Evolutionary conservation across 2,797 vertebrate species (phyloP).

Genomic region (Trachurus trachurus): DNA sequence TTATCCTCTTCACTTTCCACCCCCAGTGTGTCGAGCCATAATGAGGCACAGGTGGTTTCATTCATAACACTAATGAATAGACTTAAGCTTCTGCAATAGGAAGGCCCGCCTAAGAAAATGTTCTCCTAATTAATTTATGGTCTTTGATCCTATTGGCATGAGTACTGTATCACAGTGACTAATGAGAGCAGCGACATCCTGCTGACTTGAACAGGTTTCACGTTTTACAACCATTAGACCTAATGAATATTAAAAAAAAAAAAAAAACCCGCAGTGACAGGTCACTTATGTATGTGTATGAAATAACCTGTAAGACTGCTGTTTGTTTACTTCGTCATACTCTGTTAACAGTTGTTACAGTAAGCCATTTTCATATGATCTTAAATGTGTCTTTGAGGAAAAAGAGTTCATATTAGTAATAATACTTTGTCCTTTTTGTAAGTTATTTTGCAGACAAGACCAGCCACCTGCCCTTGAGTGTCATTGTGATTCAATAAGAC

Average conservation of each 20-base stretch:
- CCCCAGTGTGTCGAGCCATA: background rate
- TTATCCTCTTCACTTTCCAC: background rate
- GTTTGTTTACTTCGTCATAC: background rate
- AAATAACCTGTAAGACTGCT: background rate
- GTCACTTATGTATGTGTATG: background rate
- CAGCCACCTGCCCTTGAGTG: background rate
- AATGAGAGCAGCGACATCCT: conserved; percentile 45
- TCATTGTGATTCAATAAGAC: conserved; percentile 48
- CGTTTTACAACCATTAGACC: background rate
- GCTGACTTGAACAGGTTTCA: conserved; percentile 6
- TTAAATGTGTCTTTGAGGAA: background rate
- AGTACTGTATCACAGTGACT: conserved; percentile 23
- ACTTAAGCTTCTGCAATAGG: conserved; percentile 12
- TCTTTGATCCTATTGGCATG: conserved; percentile 12
- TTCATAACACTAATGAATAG: background rate
- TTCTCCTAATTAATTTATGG: conserved; percentile 16
- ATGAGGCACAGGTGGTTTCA: background rate
- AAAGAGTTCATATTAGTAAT: background rate
- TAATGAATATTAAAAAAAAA: background rate
- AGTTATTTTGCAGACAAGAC: background rate
- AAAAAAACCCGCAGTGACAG: background rate
- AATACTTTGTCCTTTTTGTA: background rate
- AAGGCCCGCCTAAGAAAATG: conserved; percentile 9
- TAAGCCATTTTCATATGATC: background rate
- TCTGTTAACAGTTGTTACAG: background rate